phyloP scores from a whole-genome alignment of 2,797 vertebrate species.

The Sardinella longiceps region DNA sequence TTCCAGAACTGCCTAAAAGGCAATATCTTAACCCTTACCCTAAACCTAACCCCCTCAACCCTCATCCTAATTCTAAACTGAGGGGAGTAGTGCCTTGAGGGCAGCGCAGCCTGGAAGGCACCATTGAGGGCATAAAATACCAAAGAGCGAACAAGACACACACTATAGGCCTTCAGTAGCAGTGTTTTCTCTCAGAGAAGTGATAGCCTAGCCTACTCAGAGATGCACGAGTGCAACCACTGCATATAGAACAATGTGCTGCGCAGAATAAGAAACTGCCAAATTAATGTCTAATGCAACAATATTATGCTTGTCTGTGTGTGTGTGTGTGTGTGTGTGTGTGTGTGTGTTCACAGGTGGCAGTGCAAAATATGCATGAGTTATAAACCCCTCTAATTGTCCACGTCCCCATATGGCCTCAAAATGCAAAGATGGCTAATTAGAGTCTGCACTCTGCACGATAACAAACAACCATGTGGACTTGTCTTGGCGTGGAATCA shows the following conservation, averaged over 20 bases:
- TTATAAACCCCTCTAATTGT: conserved; percentile 10
- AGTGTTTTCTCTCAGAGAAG: background rate
- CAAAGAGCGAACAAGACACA: too few species aligned
- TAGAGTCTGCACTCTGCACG: background rate
- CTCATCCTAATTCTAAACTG: too few species aligned
- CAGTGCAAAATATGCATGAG: background rate
- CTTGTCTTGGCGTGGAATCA: background rate
- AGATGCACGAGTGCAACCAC: background rate
- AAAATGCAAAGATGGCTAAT: conserved; percentile 11
- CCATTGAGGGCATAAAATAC: too few species aligned
- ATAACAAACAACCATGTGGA: background rate
- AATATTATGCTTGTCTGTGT: background rate
- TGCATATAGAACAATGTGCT: background rate
- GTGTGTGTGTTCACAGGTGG: background rate
- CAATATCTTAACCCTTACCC: too few species aligned
- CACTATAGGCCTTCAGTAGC: background rate
- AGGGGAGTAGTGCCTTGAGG: too few species aligned
- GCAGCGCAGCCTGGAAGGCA: too few species aligned
- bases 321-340: too few species aligned
- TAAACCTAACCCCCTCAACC: too few species aligned
- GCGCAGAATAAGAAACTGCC: background rate
- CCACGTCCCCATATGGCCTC: background rate
- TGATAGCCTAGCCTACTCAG: background rate
- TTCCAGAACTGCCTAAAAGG: too few species aligned
- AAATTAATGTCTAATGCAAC: background rate